phyloP scores from a whole-genome alignment of 2,888 invertebrate species.

The Willowsia nigromaculata region DNA sequence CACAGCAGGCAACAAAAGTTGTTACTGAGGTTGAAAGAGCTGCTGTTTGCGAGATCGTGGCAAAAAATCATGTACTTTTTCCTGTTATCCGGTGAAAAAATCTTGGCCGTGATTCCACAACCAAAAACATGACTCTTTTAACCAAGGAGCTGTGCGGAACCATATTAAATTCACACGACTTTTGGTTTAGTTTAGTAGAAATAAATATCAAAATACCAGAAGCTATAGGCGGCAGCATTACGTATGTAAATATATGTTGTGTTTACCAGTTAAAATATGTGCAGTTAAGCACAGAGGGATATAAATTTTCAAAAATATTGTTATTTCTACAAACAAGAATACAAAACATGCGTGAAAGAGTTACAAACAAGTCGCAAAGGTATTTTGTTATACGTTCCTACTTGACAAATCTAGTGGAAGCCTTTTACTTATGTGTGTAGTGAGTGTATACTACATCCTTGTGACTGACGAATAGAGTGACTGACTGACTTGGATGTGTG shows the following conservation, averaged over 20 bases:
- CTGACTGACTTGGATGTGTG: not conserved
- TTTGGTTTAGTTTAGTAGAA: slow-evolving; percentile 2
- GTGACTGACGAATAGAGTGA: slow-evolving; percentile 8
- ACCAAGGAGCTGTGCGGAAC: not conserved
- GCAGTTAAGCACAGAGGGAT: not conserved
- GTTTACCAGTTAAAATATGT: not conserved
- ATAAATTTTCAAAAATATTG: slow-evolving; percentile 18
- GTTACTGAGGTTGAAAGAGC: not conserved
- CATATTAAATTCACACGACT: not conserved
- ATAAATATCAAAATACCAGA: slow-evolving; percentile 21
- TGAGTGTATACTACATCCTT: too few relatives aligned
- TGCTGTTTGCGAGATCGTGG: not conserved
- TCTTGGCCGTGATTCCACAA: slow-evolving; percentile 56
- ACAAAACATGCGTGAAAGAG: slow-evolving; percentile 61
- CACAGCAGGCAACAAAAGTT: slow-evolving; percentile 2
- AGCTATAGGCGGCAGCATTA: not conserved
- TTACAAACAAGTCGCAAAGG: slow-evolving; percentile 65
- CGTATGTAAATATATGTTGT: not conserved
- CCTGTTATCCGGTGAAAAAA: slow-evolving; percentile 55
- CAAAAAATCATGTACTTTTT: slow-evolving; percentile 47
- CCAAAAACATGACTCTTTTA: not conserved
- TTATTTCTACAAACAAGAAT: slow-evolving; percentile 22
- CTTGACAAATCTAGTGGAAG: slow-evolving; percentile 49
- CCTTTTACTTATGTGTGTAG: not conserved
- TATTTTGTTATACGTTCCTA: slow-evolving; percentile 52